Conservation (phyloP, 2,888 invertebrate genomes). For the Abrostola tripartita region DNA sequence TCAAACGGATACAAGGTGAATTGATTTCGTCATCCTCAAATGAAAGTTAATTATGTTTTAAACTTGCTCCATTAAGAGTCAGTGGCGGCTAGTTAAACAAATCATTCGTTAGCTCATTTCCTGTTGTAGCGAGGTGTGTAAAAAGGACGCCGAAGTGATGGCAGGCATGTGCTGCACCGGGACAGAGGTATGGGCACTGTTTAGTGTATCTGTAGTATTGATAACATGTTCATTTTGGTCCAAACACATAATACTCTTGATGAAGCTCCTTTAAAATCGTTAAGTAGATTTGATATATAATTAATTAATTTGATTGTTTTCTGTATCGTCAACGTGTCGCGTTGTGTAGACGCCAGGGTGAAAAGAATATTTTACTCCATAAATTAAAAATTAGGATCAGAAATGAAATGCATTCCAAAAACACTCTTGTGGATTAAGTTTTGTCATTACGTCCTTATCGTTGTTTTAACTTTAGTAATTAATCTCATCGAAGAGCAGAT, state of each 20-base stretch:
- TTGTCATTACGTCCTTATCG: too few relatives aligned
- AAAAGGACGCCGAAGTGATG: constrained; percentile 76
- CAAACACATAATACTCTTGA: constrained; percentile 63
- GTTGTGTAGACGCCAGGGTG: too few relatives aligned
- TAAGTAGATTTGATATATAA: too few relatives aligned
- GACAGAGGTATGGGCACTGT: constrained; percentile 65
- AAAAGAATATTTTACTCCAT: too few relatives aligned
- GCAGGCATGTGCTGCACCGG: constrained; percentile 71
- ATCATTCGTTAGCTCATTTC: constrained; percentile 28
- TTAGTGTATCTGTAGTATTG: background rate
- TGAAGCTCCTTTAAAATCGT: background rate
- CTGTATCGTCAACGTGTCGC: too few relatives aligned
- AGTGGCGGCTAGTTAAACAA: constrained; percentile 15
- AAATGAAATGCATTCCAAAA: too few relatives aligned
- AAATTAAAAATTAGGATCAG: too few relatives aligned
- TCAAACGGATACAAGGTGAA: background rate
- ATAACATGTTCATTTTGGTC: constrained; percentile 64
- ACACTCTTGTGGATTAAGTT: too few relatives aligned
- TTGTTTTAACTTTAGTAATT: too few relatives aligned
- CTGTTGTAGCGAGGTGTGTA: constrained; percentile 67
- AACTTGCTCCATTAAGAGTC: constrained; percentile 1
- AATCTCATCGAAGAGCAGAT: too few relatives aligned
- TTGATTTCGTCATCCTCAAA: constrained; percentile 1
- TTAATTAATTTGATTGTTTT: too few relatives aligned
- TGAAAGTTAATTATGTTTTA: constrained; percentile 14